Percentiles rank a stretch among this genome's conserved stretches.
Conservation (phyloP, 2,888 invertebrate genomes). For the Criorhina ranunculi region DNA sequence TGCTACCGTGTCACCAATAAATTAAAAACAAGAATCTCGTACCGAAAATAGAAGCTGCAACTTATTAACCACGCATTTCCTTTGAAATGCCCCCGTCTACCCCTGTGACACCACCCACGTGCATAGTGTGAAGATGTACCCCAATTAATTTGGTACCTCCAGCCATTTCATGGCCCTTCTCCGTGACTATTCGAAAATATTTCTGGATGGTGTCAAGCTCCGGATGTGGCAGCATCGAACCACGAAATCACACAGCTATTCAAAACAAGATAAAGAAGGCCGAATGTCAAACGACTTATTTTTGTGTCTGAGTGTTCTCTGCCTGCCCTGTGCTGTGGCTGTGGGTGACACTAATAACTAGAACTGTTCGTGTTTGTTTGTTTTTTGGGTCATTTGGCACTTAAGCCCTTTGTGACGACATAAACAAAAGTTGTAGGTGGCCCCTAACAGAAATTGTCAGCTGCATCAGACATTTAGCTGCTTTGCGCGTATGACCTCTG, state of each 20-base stretch:
- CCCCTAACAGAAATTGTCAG: neutral
- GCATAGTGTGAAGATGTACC: slow-evolving; percentile 43
- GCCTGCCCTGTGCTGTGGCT: slow-evolving; percentile 13
- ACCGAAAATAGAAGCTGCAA: slow-evolving; percentile 63
- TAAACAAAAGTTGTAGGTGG: slow-evolving; percentile 35
- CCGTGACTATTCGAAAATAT: slow-evolving; percentile 32
- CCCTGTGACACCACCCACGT: slow-evolving; percentile 27
- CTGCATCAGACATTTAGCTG: slow-evolving; percentile 10
- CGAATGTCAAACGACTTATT: slow-evolving; percentile 67
- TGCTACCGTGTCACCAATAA: slow-evolving; percentile 68
- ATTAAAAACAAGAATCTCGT: slow-evolving; percentile 36
- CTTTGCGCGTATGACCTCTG: slow-evolving; percentile 21
- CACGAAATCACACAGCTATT: slow-evolving; percentile 30
- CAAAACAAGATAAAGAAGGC: slow-evolving; percentile 61
- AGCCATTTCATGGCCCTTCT: slow-evolving; percentile 61
- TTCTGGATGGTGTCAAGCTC: slow-evolving; percentile 56
- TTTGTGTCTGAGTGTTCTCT: slow-evolving; percentile 32
- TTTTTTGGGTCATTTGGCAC: slow-evolving; percentile 60
- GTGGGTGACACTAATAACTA: slow-evolving; percentile 60
- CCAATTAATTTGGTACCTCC: slow-evolving; percentile 69
- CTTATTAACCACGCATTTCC: slow-evolving; percentile 61
- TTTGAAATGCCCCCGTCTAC: slow-evolving; percentile 26
- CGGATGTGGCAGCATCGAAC: slow-evolving; percentile 45
- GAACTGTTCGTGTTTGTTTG: slow-evolving; percentile 29
- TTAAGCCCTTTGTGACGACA: slow-evolving; percentile 53